Base-by-base conservation (phyloP, 1,140 invertebrate species). In the Zaprionus ornatus region DNA sequence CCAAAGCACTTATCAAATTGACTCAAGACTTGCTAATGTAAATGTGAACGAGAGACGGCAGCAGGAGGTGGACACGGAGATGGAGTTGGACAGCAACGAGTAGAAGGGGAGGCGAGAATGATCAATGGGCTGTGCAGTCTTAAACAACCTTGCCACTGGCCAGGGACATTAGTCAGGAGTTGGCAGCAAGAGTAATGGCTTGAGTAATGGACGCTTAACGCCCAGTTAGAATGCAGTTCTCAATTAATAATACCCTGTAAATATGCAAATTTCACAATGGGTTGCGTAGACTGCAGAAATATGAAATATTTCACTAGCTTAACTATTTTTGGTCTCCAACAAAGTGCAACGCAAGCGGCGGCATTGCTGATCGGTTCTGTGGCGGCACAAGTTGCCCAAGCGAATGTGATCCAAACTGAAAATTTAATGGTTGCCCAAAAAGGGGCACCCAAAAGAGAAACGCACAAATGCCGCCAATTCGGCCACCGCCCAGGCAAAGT, bases 401-500 rank as follows among this genome's bases (percentile, higher is more conserved):
- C 73, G 61, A 77, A 73, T 82, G 70, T 77, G 59, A 45, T 27
- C 76, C 67, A 80, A 77, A 59, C 32, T 32, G n/a, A 63, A 37
- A 32, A 77, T 57, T 48, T 76, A 68, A 86, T 86, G 76, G 52
- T 69, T 76, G 72, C 62, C 84, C 84, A 75, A 88, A 86, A 86
- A 83, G 75, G 84, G 70, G 79, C 21, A 12, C 62, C 63, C 82
- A 29, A 69, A 63, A 74, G 59, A 77, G 76, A 83, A 83, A 87
- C 84, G 77, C 82, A 50, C 45, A 21, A 86, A 88, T 82, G 82
- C 80, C 77, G 84, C 73, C 77, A 45, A 76, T 72, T 73, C 75
- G 69, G 56, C 57, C 63, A 59, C 40, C 82, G 78, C 81, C 71
- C 75, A 86, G 66, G 52, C 67, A 59, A 70, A 42, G 13, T 37